Evolutionary conservation across 2,797 vertebrate genomes (phyloP).

Genomic region (Etheostoma perlongum): DNA sequence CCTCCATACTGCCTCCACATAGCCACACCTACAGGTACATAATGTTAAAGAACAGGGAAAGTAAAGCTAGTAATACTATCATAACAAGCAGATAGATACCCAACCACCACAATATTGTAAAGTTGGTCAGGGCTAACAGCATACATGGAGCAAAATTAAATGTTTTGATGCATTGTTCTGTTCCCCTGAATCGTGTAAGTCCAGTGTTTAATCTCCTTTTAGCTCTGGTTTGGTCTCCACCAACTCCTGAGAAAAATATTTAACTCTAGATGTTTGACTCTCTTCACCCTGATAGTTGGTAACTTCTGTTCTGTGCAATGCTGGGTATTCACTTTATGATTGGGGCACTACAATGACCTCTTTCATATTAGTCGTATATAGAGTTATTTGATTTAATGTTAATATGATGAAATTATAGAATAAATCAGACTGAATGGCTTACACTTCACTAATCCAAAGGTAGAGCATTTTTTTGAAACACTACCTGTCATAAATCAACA

Average conservation of each 20-base stretch:
- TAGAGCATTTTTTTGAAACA: not conserved
- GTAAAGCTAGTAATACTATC: not conserved
- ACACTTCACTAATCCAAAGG: not conserved
- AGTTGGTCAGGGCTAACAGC: not conserved
- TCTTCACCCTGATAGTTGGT: too few species aligned
- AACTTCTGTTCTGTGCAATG: not conserved
- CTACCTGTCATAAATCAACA: not conserved
- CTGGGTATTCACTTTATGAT: not conserved
- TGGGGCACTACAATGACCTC: not conserved
- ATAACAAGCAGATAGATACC: not conserved
- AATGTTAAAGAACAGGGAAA: not conserved
- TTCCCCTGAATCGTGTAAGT: not conserved
- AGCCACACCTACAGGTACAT: constrained; percentile 91
- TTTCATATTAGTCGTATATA: not conserved
- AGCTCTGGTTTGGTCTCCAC: not conserved
- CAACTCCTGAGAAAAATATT: not conserved
- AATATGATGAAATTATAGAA: not conserved
- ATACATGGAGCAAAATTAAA: not conserved
- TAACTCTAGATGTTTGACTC: too few species aligned
- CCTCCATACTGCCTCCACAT: constrained; percentile 98
- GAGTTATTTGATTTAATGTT: not conserved
- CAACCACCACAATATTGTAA: not conserved
- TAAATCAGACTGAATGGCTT: not conserved
- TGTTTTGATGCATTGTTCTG: not conserved
- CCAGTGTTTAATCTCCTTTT: not conserved